Evolutionary conservation across 2,797 vertebrate species (phyloP).

Genomic region (Rhinatrema bivittatum): DNA sequence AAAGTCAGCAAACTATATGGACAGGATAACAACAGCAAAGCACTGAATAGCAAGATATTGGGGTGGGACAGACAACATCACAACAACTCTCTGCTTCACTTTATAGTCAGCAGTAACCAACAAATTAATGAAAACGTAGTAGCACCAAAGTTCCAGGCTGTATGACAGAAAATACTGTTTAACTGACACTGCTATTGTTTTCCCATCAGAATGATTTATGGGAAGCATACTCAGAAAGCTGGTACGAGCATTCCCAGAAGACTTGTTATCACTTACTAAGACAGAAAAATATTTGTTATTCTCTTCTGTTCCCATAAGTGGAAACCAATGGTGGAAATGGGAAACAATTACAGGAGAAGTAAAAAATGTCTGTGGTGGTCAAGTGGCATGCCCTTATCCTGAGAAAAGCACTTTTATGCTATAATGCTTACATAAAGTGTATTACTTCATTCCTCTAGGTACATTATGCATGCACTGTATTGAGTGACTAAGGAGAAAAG

Average conservation of each 20-base stretch:
- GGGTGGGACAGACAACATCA: too few species aligned
- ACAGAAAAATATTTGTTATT: constrained; percentile 18
- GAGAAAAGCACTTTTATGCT: too few species aligned
- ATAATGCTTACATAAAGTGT: too few species aligned
- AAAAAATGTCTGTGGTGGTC: not conserved
- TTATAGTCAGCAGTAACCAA: constrained; percentile 1
- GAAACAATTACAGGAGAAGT: not conserved
- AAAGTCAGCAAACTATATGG: too few species aligned
- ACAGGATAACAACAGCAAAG: too few species aligned
- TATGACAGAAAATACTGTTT: constrained; percentile 18
- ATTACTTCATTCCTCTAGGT: too few species aligned
- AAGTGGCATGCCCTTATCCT: not conserved
- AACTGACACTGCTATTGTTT: constrained; percentile 14
- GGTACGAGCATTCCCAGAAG: constrained; percentile 15
- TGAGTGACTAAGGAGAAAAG: too few species aligned
- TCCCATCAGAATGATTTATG: constrained; percentile 17
- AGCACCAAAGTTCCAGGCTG: constrained; percentile 13
- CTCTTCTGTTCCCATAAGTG: constrained; percentile 6
- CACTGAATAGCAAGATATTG: too few species aligned
- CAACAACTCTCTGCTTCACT: too few species aligned
- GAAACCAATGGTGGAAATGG: constrained; percentile 1
- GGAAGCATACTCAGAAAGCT: constrained; percentile 14
- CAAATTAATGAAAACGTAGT: constrained; percentile 12
- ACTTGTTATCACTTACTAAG: constrained; percentile 11
- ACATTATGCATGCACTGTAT: too few species aligned